Base-by-base conservation (phyloP, 2,888 invertebrate species). In the Idaea dimidiata region DNA sequence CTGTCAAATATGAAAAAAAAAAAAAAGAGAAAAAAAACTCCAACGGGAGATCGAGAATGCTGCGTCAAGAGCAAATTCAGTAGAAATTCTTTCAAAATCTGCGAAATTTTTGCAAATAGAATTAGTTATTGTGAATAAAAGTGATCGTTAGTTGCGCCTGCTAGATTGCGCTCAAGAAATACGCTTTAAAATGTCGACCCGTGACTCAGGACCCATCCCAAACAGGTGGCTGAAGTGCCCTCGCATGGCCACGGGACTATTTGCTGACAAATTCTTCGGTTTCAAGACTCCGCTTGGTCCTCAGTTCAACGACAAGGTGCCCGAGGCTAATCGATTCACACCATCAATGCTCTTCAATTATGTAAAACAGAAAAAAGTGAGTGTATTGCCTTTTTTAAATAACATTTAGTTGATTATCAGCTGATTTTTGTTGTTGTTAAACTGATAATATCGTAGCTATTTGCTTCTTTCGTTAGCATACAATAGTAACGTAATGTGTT, bases 201-300 rank as follows among this genome's bases (percentile, higher is more conserved):
- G 82, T 70, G 88, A 90, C 73, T 79, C 91, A 14, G 91, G 96
- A 18, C 95, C 96, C n/a, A 90, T 97, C 65, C 98, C 98, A 16
- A 95, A 95, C 74, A 94, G 98, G 70, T 98, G 98, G 98, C 90
- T 98, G 16, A 94, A 95, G 69, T 98, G 98, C 83, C 98, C 98
- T 60, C 93, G 97, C 72, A 97, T 97, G 87, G 94, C 97, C 24
- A 90, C 93, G 33, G 93, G 90, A 59, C 86, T 97, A 59, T 94
- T 98, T 63, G 94, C 94, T 56, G 95, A 95, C 60, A 97, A 97
- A 80, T 99, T 99, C 85, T 88, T 99, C 65, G 97, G 98, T 5
- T 97, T 98, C 84, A 99, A 99, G 88, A 99, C 99, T 1, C 99
- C 99, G 0, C 93, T 99, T 3, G 96, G 96, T 74, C 89, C 93